Percentiles rank a stretch among this genome's conserved stretches.
Evolutionary conservation across 1,140 invertebrate genomes (phyloP).

Genomic region (Ditylenchus dipsaci): DNA sequence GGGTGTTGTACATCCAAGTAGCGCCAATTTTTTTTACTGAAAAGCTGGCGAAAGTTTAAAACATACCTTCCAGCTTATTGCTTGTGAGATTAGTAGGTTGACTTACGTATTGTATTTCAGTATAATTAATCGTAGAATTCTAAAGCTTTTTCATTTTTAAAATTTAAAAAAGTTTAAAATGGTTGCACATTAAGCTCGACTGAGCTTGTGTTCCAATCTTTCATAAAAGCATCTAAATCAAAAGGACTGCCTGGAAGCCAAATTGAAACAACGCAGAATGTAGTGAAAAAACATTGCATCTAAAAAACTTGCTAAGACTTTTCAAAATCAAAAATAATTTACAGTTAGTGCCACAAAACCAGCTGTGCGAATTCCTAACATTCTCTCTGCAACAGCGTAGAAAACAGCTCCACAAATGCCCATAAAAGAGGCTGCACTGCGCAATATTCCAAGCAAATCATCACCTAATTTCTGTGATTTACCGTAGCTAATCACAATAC

Average conservation of each 20-base stretch:
- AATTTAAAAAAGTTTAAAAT: slow-evolving; percentile 7
- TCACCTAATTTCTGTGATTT: slow-evolving; percentile 18
- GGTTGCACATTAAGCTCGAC: not conserved
- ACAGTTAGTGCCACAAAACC: not conserved
- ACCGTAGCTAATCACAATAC: slow-evolving; percentile 17
- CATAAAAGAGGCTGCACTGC: not conserved
- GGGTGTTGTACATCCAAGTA: too few relatives aligned
- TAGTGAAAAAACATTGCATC: not conserved
- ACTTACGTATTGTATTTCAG: too few relatives aligned
- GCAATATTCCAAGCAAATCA: slow-evolving; percentile 13
- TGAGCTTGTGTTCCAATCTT: not conserved
- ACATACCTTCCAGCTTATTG: too few relatives aligned
- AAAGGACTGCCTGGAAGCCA: slow-evolving; percentile 14
- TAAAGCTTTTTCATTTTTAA: not conserved
- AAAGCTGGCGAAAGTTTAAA: too few relatives aligned
- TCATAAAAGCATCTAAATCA: not conserved
- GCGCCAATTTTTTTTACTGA: too few relatives aligned
- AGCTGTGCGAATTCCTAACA: slow-evolving; percentile 1
- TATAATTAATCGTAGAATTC: not conserved
- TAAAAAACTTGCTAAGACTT: not conserved
- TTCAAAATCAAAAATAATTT: not conserved
- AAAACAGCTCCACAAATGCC: slow-evolving; percentile 13
- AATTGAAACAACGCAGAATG: slow-evolving; percentile 9
- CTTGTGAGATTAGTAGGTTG: too few relatives aligned
- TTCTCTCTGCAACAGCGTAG: slow-evolving; percentile 8